Conservation (phyloP, 2,888 invertebrate genomes). For the Patella ulyssiponensis region DNA sequence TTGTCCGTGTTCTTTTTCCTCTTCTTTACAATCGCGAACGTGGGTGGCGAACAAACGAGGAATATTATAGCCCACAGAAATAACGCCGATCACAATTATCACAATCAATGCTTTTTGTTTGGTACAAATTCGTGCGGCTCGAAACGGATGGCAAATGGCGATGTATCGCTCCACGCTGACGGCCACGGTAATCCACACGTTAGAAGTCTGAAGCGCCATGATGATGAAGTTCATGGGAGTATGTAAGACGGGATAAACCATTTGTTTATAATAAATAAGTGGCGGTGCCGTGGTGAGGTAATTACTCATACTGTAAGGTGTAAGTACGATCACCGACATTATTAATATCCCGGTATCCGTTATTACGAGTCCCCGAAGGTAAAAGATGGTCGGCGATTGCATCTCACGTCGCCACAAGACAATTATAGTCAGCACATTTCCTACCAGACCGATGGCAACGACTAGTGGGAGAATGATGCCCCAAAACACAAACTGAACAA, state of each 20-base stretch:
- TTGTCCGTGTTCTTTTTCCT: background rate
- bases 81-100: slow-evolving; percentile 46
- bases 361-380: slow-evolving; percentile 59
- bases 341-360: slow-evolving; percentile 60
- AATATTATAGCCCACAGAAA: slow-evolving; percentile 61
- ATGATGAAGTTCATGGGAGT: slow-evolving; percentile 59
- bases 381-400: slow-evolving; percentile 63
- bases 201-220: slow-evolving; percentile 65
- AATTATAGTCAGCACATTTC: slow-evolving; percentile 65
- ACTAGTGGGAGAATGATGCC: slow-evolving; percentile 60
- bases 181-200: slow-evolving; percentile 66
- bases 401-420: slow-evolving; percentile 64
- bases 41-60: slow-evolving; percentile 59
- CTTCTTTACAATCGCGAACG: slow-evolving; percentile 29
- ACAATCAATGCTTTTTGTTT: slow-evolving; percentile 56
- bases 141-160: slow-evolving; percentile 67
- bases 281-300: slow-evolving; percentile 41
- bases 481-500: slow-evolving; percentile 60
- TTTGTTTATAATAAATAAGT: slow-evolving; percentile 50
- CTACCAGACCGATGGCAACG: slow-evolving; percentile 59
- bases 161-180: slow-evolving; percentile 68
- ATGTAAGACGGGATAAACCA: slow-evolving; percentile 61
- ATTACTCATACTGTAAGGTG: slow-evolving; percentile 44
- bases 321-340: slow-evolving; percentile 35
- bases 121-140: slow-evolving; percentile 56